phyloP scores from a whole-genome alignment of 2,888 invertebrate genomes.

The Nipponacmea schrenckii region DNA sequence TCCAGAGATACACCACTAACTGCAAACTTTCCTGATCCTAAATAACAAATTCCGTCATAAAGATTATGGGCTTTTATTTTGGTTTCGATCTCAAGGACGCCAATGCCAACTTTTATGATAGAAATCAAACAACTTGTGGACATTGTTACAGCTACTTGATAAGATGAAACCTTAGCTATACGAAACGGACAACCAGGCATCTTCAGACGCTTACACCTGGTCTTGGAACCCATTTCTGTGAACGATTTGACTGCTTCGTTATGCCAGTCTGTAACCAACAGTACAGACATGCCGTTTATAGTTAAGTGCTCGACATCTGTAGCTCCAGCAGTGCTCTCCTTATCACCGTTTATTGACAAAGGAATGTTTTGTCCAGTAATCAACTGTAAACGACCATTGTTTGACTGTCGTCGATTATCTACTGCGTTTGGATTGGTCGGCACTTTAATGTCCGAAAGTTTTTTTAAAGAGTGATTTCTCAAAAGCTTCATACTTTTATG shows the following conservation, averaged over 20 bases:
- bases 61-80: neutral
- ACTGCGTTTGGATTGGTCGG: neutral
- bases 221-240: neutral
- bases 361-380: neutral
- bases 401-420: neutral
- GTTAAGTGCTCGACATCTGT: neutral
- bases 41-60: constrained; percentile 1
- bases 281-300: neutral
- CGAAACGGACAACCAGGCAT: neutral
- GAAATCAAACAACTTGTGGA: neutral
- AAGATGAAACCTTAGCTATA: neutral
- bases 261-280: neutral
- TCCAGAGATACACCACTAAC: neutral
- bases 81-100: neutral
- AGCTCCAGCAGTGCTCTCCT: neutral
- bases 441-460: neutral
- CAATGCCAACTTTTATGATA: neutral
- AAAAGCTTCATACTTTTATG: constrained; percentile 1
- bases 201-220: neutral
- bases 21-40: neutral
- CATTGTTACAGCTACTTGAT: constrained; percentile 1
- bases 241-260: constrained; percentile 1
- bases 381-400: neutral
- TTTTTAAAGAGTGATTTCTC: neutral
- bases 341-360: neutral